These are phyloP conservation scores for Cistogaster globosa DNA, from an alignment of 2,888 invertebrate genomes.

Conservation along the genomic window DNA sequence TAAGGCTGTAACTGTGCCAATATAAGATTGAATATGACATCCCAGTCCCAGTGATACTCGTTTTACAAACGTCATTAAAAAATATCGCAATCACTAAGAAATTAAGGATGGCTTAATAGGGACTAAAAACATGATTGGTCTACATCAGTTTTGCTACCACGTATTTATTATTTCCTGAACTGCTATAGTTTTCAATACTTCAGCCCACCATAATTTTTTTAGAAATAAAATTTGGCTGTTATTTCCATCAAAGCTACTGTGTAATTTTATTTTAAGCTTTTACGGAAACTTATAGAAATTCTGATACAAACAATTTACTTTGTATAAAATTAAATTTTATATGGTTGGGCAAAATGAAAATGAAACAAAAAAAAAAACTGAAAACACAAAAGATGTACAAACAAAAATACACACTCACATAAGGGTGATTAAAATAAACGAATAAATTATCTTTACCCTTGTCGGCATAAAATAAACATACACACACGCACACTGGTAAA, in stretches of 20 bases:
- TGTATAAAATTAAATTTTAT: conserved; percentile 64
- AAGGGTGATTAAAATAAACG: conserved; percentile 56
- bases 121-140: no score
- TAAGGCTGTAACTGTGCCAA: no score
- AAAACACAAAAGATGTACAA: neutral
- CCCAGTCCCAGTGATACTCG: no score
- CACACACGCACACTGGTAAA: conserved; percentile 3
- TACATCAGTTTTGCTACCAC: no score
- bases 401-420: conserved; percentile 19
- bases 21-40: no score
- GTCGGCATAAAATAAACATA: conserved; percentile 25
- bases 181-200: neutral
- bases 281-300: conserved; percentile 35
- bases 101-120: no score
- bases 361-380: neutral
- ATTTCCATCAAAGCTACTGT: conserved; percentile 3
- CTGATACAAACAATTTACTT: conserved; percentile 30
- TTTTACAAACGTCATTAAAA: no score
- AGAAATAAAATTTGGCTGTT: neutral
- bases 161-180: neutral
- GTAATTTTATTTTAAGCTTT: conserved; percentile 40
- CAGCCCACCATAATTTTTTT: neutral
- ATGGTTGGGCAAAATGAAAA: conserved; percentile 24
- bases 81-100: no score
- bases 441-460: conserved; percentile 66